Percentiles rank a stretch among this genome's conserved stretches.
Evolutionary conservation across 2,888 invertebrate genomes (phyloP).

Genomic region (Acrobasis suavella): DNA sequence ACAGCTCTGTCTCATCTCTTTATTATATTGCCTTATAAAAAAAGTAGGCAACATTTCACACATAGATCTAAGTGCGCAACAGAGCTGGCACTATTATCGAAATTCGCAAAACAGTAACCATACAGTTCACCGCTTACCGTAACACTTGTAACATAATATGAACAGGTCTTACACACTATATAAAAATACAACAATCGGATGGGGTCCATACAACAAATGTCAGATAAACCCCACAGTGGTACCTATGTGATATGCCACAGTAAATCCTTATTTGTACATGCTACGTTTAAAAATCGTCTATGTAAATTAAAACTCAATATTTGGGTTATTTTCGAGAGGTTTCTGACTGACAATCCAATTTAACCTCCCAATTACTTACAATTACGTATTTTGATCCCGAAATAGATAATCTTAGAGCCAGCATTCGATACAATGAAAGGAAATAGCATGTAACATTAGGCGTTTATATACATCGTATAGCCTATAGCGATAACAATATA

Average conservation of each 20-base stretch:
- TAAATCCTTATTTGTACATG: constrained; percentile 55
- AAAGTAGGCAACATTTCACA: neutral
- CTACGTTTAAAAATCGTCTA: constrained; percentile 45
- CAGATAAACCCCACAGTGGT: constrained; percentile 52
- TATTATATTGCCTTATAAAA: neutral
- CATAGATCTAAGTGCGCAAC: constrained; percentile 9
- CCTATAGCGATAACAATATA: constrained; percentile 45
- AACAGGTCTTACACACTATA: constrained; percentile 72
- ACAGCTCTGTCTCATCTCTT: neutral
- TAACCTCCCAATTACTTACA: constrained; percentile 33
- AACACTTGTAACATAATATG: constrained; percentile 48
- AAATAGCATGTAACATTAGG: constrained; percentile 39
- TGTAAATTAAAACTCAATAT: constrained; percentile 46
- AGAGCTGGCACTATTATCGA: constrained; percentile 13
- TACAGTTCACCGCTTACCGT: constrained; percentile 40
- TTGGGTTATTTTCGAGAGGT: constrained; percentile 34
- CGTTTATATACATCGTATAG: constrained; percentile 45
- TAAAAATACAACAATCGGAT: constrained; percentile 76
- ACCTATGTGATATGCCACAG: constrained; percentile 76
- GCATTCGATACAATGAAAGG: constrained; percentile 40
- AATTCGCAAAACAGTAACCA: constrained; percentile 21
- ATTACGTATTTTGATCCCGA: constrained; percentile 67
- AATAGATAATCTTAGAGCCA: constrained; percentile 61
- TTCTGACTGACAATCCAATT: constrained; percentile 23
- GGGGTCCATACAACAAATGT: constrained; percentile 47